Evolutionary conservation across 2,113 vertebrate species (phyloP).

Genomic region (Hylia prasina): DNA sequence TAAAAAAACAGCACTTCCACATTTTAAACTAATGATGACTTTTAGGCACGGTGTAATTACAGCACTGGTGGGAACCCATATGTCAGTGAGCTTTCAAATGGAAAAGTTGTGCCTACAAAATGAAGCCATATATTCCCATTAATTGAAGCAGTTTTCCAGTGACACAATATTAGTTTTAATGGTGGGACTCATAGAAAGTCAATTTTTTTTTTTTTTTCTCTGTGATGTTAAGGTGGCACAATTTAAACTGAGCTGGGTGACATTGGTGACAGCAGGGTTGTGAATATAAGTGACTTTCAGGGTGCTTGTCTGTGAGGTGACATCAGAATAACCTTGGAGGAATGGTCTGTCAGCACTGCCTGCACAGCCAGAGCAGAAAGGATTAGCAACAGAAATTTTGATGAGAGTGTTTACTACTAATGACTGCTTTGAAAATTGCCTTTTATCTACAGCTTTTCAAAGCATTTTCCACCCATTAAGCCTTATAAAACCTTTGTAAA

Average conservation of each 20-base stretch:
- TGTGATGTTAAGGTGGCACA: background rate
- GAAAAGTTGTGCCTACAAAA: constrained; percentile 45
- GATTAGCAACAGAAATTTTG: constrained; percentile 47
- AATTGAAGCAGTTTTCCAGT: constrained; percentile 39
- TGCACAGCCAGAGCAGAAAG: constrained; percentile 4
- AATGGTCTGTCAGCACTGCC: constrained; percentile 23
- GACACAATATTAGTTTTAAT: constrained; percentile 49
- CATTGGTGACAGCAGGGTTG: background rate
- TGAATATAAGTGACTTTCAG: background rate
- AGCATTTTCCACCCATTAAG: constrained; percentile 29
- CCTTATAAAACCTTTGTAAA: constrained; percentile 24
- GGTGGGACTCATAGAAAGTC: background rate
- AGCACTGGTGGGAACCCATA: constrained; percentile 25
- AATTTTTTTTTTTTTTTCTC: background rate
- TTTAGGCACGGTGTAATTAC: constrained; percentile 21
- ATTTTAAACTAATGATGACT: constrained; percentile 43
- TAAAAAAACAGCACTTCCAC: background rate
- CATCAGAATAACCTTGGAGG: constrained; percentile 31
- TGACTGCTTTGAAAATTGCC: constrained; percentile 43
- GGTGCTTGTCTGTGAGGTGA: background rate
- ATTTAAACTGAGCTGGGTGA: background rate
- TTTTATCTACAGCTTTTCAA: constrained; percentile 52
- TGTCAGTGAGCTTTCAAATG: background rate
- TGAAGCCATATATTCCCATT: constrained; percentile 43
- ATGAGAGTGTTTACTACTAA: constrained; percentile 55